A percentile compares a stretch with the other conserved stretches of the same genome.
These are phyloP conservation scores for Psittacula echo DNA, from an alignment of 2,797 vertebrate species.

Conservation along the genomic window DNA sequence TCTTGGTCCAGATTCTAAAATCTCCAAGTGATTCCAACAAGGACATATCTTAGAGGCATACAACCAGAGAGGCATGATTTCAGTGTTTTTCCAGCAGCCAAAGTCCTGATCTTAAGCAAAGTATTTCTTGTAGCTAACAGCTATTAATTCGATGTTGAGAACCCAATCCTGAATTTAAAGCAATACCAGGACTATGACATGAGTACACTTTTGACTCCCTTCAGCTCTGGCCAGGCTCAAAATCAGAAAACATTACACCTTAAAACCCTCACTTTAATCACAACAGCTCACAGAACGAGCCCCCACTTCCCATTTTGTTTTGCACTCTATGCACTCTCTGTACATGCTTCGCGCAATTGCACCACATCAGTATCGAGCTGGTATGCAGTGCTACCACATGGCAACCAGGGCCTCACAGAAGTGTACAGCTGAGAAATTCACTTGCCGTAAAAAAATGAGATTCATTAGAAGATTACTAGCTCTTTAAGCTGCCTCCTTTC, in stretches of 20 bases:
- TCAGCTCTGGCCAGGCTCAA: not conserved
- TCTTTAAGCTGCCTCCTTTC: not conserved
- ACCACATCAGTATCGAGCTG: fast-evolving
- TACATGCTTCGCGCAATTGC: fast-evolving
- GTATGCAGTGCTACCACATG: not conserved
- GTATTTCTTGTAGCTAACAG: not conserved
- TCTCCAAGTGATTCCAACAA: not conserved
- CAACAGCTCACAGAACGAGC: not conserved
- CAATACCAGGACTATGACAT: not conserved
- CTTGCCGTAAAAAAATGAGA: not conserved
- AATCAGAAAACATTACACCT: not conserved
- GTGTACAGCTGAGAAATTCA: not conserved
- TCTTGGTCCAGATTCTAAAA: not conserved
- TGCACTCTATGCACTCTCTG: not conserved
- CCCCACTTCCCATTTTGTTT: not conserved
- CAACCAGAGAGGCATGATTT: not conserved
- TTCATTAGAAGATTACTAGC: not conserved
- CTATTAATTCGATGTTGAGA: not conserved
- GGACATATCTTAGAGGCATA: not conserved
- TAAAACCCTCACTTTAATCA: not conserved
- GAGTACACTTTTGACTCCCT: not conserved
- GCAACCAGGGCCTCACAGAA: not conserved
- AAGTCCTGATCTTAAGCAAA: not conserved
- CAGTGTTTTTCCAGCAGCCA: not conserved
- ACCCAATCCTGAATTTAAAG: not conserved